These are phyloP conservation scores for Sebastes elongatus DNA, from an alignment of 2,797 vertebrate species.

Conservation along the genomic window DNA sequence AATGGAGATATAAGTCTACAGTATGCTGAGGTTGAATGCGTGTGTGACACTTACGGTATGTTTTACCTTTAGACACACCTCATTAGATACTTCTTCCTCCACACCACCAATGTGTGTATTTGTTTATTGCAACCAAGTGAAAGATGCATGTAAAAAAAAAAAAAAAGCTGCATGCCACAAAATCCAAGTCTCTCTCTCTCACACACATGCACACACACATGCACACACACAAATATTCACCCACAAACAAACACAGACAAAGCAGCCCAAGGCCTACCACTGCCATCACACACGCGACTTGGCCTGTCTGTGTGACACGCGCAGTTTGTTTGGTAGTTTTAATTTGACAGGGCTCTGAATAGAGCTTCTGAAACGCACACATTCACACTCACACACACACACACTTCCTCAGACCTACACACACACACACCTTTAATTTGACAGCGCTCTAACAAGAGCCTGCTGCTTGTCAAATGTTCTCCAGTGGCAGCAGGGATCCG, in stretches of 20 bases:
- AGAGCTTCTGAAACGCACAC: slow-evolving; percentile 66
- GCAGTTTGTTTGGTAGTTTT: slow-evolving; percentile 85
- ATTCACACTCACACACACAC: slow-evolving; percentile 27
- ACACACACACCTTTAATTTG: slow-evolving; percentile 83
- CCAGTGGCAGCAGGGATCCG: slow-evolving; percentile 80
- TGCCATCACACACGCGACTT: slow-evolving; percentile 62
- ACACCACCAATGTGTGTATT: slow-evolving; percentile 30
- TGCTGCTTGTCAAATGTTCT: slow-evolving; percentile 85
- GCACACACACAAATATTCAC: slow-evolving; percentile 36
- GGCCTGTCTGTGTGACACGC: slow-evolving; percentile 76
- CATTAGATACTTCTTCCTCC: slow-evolving; percentile 32
- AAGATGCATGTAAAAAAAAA: slow-evolving; percentile 40
- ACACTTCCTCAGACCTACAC: slow-evolving; percentile 33
- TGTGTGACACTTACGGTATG: neutral
- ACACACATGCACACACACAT: slow-evolving; percentile 2
- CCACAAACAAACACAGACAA: slow-evolving; percentile 72
- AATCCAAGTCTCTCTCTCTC: slow-evolving; percentile 22
- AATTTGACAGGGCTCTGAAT: slow-evolving; percentile 83
- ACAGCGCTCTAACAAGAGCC: slow-evolving; percentile 86
- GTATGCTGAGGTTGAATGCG: neutral
- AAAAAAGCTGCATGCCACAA: slow-evolving; percentile 19
- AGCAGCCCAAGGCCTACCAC: slow-evolving; percentile 64
- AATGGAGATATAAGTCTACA: slow-evolving; percentile 13
- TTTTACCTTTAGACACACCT: slow-evolving; percentile 42
- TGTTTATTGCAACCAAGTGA: slow-evolving; percentile 57